Base-by-base conservation (phyloP, 2,888 invertebrate species). In the Ormyrus thymus region DNA sequence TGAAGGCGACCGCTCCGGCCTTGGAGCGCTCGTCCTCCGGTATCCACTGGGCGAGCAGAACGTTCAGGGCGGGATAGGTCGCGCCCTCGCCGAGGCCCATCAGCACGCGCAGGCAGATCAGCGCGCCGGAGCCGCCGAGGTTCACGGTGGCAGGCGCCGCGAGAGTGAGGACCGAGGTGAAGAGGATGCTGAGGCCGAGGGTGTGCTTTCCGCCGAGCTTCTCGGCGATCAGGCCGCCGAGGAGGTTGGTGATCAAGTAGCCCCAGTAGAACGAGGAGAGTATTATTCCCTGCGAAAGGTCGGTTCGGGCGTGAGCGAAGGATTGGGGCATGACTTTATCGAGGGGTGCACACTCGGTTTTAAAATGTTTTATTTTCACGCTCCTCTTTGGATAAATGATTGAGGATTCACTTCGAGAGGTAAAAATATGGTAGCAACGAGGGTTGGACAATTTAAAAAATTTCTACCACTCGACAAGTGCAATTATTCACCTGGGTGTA, bases 11-110 rank as follows among this genome's bases (percentile, higher is more conserved):
- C 0, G 96, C 94, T 0, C 96, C 95, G 87, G 96, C 92, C 81
- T 94, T 93, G 7, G 95, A 95, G 82, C 96, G 79, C 70, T 84
- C 84, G 0, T 93, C 92, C 0, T 94, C 90, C 0, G 96, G 96
- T 0, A 95, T 94, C 96, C 97, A 97, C 84, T 95, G 93, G 0
- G 96, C 94, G 7, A 97, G 89, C 88, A 97, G 91, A 0, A 95
- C 94, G 87, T 95, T 96, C 83, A 98, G 91, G 0, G 97, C 97
- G 1, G 95, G 96, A 87, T 94, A 96, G 0, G 96, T 95, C 7
- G 95, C 95, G 43, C 96, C 96, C 92, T 97, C 96, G 80, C 96
- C 96, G 4, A 97, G 91, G 58, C 97, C 97, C 92, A 96, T 95
- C 5, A 96, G 85, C 0, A 96, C 93, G 80, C 97, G 92, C 10